Base-by-base conservation (phyloP, 2,113 vertebrate species). In the Vicugna pacos region DNA sequence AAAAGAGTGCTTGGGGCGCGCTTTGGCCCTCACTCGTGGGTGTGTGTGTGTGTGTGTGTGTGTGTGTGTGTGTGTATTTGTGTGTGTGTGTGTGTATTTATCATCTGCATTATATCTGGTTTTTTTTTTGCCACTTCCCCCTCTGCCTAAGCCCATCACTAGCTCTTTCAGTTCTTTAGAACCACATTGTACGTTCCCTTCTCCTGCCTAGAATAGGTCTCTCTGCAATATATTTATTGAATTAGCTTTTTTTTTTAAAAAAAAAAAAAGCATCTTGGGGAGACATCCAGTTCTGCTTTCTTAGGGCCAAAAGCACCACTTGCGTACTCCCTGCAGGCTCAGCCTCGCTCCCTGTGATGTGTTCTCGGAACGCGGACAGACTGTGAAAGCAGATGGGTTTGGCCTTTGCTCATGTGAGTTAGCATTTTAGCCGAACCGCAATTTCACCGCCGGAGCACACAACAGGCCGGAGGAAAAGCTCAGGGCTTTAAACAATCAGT, bases 11-110 rank as follows among this genome's bases (percentile, higher is more conserved):
- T 60, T 1, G 16, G 42, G 16, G 42, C 42, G 1, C 0, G 2
- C 32, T 5, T 24, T 8, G 54, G 32, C 1, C 1, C 2, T 19
- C n/a, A 22, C 3, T n/a, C n/a, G 85, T 0, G 2, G 0, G 5
- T 5, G 82, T 1, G 35, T 3, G 12, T 8, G 54, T 6, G 58
- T 22, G 90, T 10, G 13, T 0, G 2, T 4, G 69, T 2, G 24
- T 2, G 19, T 1, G 0, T 0, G 1, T 1, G 11, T 38, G 19
- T 24, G n/a, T 14, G 38, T 20, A 8, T 62, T 6, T 13, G 32
- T 30, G 72, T 19, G 70, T 62, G 16, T 1, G 3, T 56, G 76
- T 0, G 22, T 58, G 22, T 38, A 4, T 38, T 17, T 52, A 17
- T 5, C 28, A 32, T 16, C 12, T n/a, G 22, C 17, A 1, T 73